phyloP scores from a whole-genome alignment of 2,888 invertebrate genomes.

The Eupeodes luniger region DNA sequence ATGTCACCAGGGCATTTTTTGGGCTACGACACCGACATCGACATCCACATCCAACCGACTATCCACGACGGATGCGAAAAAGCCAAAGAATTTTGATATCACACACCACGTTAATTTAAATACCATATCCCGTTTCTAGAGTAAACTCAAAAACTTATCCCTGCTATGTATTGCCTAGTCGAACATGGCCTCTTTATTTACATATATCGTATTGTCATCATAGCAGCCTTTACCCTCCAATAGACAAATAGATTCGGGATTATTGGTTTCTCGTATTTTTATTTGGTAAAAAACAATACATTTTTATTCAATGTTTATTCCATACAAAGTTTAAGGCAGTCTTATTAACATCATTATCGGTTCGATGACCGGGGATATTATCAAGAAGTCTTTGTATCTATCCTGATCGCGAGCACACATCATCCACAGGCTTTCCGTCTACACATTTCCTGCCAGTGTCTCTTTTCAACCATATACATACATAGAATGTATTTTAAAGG shows the following conservation, averaged over 20 bases:
- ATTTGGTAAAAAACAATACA: neutral
- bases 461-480: too few species aligned
- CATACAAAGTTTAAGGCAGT: too few species aligned
- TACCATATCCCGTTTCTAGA: slow-evolving; percentile 21
- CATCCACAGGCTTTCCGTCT: too few species aligned
- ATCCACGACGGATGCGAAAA: slow-evolving; percentile 10
- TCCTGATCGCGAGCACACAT: too few species aligned
- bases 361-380: too few species aligned
- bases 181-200: slow-evolving; percentile 25
- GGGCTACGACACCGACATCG: neutral
- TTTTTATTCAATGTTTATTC: too few species aligned
- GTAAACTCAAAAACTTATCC: slow-evolving; percentile 54
- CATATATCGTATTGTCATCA: slow-evolving; percentile 9
- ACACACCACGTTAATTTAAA: slow-evolving; percentile 21
- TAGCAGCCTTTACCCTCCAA: neutral
- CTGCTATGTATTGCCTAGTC: slow-evolving; percentile 31
- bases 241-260: neutral
- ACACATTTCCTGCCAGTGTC: too few species aligned
- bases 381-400: too few species aligned
- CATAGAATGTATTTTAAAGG: too few species aligned
- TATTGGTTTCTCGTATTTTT: neutral
- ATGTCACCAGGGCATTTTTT: slow-evolving; percentile 66
- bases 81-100: slow-evolving; percentile 56
- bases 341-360: too few species aligned
- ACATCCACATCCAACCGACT: neutral